phyloP scores from a whole-genome alignment of 2,113 vertebrate species.

The Pomatorhinus ruficollis region DNA sequence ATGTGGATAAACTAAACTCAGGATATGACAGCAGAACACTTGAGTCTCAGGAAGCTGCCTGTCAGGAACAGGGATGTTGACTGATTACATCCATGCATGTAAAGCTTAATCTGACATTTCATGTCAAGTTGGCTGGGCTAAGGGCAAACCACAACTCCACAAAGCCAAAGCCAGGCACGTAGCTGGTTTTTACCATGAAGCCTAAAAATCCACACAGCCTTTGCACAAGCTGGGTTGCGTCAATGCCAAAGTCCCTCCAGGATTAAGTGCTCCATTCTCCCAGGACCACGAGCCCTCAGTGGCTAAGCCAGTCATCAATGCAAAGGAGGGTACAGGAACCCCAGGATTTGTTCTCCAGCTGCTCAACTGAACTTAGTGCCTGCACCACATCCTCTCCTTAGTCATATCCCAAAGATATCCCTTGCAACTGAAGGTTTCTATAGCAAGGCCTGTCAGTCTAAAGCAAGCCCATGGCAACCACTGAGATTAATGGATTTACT shows the following conservation, averaged over 20 bases:
- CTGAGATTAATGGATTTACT: background rate
- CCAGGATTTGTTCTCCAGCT: background rate
- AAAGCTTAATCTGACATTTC: background rate
- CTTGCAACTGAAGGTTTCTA: background rate
- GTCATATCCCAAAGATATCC: background rate
- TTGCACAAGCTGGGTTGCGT: background rate
- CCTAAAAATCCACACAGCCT: background rate
- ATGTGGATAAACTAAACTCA: slow-evolving; percentile 24
- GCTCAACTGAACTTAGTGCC: background rate
- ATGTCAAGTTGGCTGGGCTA: background rate
- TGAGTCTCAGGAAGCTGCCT: slow-evolving; percentile 25
- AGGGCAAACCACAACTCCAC: slow-evolving; percentile 6
- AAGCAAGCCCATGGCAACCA: background rate
- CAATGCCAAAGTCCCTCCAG: background rate
- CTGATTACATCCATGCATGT: background rate
- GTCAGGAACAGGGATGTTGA: background rate
- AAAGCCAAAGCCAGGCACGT: background rate
- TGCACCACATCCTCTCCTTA: background rate
- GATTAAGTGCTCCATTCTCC: background rate
- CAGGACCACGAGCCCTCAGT: background rate
- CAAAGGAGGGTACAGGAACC: background rate
- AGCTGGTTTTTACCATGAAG: background rate
- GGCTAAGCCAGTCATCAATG: background rate
- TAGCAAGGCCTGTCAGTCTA: background rate
- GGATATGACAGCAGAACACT: slow-evolving; percentile 26